Conservation (phyloP, 2,113 vertebrate genomes). For the Amazona vittata region DNA sequence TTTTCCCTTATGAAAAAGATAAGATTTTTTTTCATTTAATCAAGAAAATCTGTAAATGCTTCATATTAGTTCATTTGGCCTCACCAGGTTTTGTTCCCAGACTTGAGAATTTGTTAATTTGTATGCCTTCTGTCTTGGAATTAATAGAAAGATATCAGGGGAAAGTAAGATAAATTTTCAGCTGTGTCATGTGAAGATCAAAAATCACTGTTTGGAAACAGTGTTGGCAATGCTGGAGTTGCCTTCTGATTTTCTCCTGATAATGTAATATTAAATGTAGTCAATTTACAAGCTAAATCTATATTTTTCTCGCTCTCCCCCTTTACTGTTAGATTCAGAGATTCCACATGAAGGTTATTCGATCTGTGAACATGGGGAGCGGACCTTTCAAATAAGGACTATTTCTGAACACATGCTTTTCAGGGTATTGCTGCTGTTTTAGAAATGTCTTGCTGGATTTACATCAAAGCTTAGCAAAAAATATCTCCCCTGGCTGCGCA, state of each 20-base stretch:
- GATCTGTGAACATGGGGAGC: background rate
- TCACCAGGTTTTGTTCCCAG: background rate
- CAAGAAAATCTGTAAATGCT: background rate
- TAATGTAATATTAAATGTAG: background rate
- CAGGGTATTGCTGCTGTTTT: background rate
- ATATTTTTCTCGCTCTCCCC: accelerated
- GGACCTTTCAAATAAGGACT: background rate
- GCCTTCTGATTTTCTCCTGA: background rate
- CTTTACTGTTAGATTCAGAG: background rate
- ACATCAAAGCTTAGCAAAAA: background rate
- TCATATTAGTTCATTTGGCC: background rate
- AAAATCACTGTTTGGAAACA: background rate
- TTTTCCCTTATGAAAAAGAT: background rate
- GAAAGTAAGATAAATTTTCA: background rate
- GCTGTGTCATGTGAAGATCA: background rate
- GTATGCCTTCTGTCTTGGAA: background rate
- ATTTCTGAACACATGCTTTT: background rate
- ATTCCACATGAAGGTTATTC: background rate
- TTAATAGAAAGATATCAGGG: background rate
- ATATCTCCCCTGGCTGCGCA: background rate
- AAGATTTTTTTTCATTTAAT: background rate
- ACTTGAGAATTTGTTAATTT: background rate
- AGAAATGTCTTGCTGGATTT: background rate
- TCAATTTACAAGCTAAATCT: background rate
- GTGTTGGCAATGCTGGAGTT: background rate